phyloP scores from a whole-genome alignment of 2,113 vertebrate species.

The Mustela lutreola region DNA sequence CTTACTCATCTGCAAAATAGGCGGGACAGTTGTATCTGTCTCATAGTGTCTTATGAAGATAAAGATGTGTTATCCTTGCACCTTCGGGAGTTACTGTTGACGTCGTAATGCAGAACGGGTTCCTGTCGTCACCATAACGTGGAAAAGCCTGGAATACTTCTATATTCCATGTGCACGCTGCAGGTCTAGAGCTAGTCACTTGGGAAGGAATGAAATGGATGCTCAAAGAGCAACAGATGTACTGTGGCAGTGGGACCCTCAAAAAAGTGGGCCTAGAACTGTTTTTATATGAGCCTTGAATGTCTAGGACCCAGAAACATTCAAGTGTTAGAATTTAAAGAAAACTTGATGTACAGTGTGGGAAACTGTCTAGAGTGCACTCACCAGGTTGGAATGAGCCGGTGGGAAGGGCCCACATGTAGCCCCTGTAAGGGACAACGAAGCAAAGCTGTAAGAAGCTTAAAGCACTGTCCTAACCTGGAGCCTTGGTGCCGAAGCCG shows the following conservation, averaged over 20 bases:
- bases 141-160: neutral
- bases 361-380: neutral
- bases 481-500: neutral
- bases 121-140: neutral
- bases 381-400: neutral
- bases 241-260: neutral
- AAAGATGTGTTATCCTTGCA: neutral
- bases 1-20: slow-evolving; percentile 11
- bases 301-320: neutral
- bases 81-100: neutral
- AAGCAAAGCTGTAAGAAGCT: neutral
- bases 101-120: neutral
- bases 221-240: neutral
- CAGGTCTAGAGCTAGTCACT: neutral
- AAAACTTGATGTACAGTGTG: neutral
- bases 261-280: neutral
- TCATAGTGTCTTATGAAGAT: neutral
- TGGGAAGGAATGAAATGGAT: neutral
- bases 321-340: neutral
- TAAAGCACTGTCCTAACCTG: neutral
- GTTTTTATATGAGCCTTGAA: neutral
- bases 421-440: neutral
- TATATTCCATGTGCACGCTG: neutral
- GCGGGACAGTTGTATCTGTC: neutral
- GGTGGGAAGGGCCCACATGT: neutral